A percentile compares a stretch with the other conserved stretches of the same genome.
Evolutionary conservation across 2,113 vertebrate genomes (phyloP).

Genomic region (Forbesichthys papilliferus): DNA sequence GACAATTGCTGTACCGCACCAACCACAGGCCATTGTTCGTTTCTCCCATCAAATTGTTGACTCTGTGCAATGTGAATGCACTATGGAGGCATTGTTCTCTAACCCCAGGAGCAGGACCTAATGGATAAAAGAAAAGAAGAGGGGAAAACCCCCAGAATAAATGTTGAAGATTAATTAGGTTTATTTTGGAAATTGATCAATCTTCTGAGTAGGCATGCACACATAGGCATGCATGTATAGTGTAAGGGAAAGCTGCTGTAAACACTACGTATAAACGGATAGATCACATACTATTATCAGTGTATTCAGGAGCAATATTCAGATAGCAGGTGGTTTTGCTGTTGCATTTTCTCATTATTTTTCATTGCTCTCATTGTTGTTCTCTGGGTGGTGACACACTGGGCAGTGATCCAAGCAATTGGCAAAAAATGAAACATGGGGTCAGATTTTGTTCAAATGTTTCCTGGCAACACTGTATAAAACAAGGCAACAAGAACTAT

Average conservation of each 20-base stretch:
- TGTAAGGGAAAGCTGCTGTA: no score
- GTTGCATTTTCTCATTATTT: conserved; percentile 64
- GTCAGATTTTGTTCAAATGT: conserved; percentile 73
- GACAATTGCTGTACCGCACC: conserved; percentile 50
- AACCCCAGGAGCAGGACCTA: not conserved
- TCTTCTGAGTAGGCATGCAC: no score
- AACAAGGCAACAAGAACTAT: conserved; percentile 33
- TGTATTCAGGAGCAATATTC: conserved; percentile 17
- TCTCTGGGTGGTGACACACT: conserved; percentile 59
- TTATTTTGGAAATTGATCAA: no score
- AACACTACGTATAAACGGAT: not conserved
- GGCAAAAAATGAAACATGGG: conserved; percentile 64
- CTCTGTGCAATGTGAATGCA: conserved; percentile 52
- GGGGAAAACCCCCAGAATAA: not conserved
- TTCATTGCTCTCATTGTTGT: conserved; percentile 56
- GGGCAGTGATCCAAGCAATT: conserved; percentile 66
- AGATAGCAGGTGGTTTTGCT: conserved; percentile 61
- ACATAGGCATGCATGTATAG: no score
- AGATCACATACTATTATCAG: conserved; percentile 21
- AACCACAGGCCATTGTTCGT: conserved; percentile 66
- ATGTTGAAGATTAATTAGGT: not conserved
- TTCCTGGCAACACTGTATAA: conserved; percentile 68
- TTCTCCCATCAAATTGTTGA: conserved; percentile 59
- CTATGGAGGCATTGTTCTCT: conserved; percentile 45
- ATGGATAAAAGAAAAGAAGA: not conserved